Evolutionary conservation across 2,797 vertebrate species (phyloP).

Genomic region (Malurus leucopterus): DNA sequence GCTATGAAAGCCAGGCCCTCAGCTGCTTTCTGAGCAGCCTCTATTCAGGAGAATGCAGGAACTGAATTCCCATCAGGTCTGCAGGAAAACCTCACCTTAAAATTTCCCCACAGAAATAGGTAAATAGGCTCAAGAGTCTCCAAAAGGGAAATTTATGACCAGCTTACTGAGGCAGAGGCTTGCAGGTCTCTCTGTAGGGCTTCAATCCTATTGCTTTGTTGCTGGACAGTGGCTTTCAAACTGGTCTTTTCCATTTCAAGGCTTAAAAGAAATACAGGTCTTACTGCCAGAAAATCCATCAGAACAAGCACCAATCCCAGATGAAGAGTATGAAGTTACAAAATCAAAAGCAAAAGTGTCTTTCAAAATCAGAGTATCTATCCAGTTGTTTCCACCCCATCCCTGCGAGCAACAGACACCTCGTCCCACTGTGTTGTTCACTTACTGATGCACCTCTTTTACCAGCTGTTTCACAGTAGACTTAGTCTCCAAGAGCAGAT

Average conservation of each 20-base stretch:
- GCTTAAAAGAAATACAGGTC: conserved; percentile 63
- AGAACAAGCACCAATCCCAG: background rate
- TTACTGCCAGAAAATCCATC: background rate
- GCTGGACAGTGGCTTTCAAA: conserved; percentile 80
- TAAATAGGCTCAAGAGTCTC: background rate
- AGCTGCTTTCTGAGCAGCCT: background rate
- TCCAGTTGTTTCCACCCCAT: background rate
- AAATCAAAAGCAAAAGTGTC: background rate
- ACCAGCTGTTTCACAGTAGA: too few species aligned
- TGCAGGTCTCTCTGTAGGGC: conserved; percentile 80
- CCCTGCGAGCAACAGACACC: background rate
- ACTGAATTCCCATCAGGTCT: background rate
- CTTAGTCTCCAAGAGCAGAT: too few species aligned
- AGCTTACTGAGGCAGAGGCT: conserved; percentile 77
- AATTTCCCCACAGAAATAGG: background rate
- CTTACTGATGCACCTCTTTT: too few species aligned
- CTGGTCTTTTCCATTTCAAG: conserved; percentile 87
- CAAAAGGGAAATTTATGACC: background rate
- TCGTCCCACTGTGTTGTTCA: too few species aligned
- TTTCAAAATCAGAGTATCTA: background rate
- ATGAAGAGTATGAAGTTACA: background rate
- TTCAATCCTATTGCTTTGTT: conserved; percentile 80
- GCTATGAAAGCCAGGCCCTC: background rate
- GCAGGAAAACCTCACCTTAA: background rate
- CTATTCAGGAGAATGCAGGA: background rate